Evolutionary conservation across 2,888 invertebrate species (phyloP).

Genomic region (Syrista parreyssii): DNA sequence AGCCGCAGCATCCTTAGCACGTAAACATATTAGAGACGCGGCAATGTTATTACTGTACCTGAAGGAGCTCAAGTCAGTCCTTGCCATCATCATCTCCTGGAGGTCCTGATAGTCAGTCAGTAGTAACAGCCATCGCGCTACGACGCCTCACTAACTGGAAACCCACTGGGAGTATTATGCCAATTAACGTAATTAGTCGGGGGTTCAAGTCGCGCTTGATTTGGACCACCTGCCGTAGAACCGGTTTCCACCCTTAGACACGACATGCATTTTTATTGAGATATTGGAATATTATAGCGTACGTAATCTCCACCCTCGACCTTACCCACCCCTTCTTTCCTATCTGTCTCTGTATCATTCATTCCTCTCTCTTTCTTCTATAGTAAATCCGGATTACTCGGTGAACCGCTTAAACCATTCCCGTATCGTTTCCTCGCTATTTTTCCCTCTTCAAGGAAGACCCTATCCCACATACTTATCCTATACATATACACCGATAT

Average conservation of each 20-base stretch:
- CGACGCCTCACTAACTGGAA: conserved; percentile 32
- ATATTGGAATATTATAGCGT: too few relatives aligned
- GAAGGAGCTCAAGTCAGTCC: conserved; percentile 14
- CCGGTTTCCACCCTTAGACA: too few relatives aligned
- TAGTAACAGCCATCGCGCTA: conserved; percentile 12
- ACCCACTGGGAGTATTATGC: conserved; percentile 49
- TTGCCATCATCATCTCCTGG: conserved; percentile 8
- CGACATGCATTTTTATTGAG: too few relatives aligned
- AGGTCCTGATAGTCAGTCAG: conserved; percentile 11
- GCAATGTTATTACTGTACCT: conserved; percentile 24
- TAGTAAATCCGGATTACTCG: conserved; percentile 42
- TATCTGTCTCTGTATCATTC: neutral
- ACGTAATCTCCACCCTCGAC: neutral
- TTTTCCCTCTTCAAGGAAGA: neutral
- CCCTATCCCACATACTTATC: too few relatives aligned
- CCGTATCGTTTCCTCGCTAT: neutral
- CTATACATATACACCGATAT: too few relatives aligned
- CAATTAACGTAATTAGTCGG: conserved; percentile 55
- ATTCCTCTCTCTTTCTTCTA: neutral
- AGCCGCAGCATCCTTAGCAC: conserved; percentile 20
- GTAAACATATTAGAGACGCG: conserved; percentile 32
- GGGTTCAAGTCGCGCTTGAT: conserved; percentile 38
- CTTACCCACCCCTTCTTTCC: neutral
- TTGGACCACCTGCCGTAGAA: conserved; percentile 15
- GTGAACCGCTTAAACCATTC: conserved; percentile 30